These are phyloP conservation scores for Leptopilina myrica DNA, from an alignment of 2,888 invertebrate species.

Conservation along the genomic window DNA sequence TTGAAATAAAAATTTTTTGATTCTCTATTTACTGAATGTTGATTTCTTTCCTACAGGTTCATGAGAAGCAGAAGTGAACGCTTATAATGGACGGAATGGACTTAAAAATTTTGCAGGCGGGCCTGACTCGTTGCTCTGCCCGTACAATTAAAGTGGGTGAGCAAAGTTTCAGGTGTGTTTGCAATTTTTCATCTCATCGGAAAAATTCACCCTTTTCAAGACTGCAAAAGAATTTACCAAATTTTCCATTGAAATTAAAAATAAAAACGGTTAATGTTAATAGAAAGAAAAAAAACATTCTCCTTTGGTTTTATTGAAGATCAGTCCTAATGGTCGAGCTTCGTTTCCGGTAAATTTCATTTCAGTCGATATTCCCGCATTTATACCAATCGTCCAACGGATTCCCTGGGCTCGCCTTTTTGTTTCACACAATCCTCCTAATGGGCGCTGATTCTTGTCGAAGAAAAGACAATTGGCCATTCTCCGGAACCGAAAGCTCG, in stretches of 20 bases:
- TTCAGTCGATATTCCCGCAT: constrained; percentile 33
- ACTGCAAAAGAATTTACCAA: neutral
- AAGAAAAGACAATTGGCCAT: constrained; percentile 60
- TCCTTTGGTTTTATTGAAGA: constrained; percentile 39
- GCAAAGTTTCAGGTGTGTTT: constrained; percentile 93
- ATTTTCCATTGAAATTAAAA: neutral
- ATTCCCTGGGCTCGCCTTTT: constrained; percentile 36
- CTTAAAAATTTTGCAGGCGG: constrained; percentile 78
- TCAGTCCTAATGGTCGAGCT: constrained; percentile 44
- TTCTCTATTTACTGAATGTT: no score
- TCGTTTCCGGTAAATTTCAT: constrained; percentile 50
- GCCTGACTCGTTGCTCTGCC: constrained; percentile 92
- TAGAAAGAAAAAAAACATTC: neutral
- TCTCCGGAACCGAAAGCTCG: constrained; percentile 46
- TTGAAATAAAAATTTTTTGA: no score
- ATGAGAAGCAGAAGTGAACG: neutral
- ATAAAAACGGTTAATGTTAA: neutral
- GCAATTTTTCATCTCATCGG: constrained; percentile 59
- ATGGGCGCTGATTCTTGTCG: constrained; percentile 57
- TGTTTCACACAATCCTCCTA: constrained; percentile 56
- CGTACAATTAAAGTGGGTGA: constrained; percentile 84
- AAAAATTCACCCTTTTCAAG: neutral
- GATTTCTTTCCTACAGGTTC: neutral
- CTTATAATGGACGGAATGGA: no score
- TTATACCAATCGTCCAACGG: constrained; percentile 35